Conservation (phyloP, 2,888 invertebrate species). For the Drosophila melanosoma region DNA sequence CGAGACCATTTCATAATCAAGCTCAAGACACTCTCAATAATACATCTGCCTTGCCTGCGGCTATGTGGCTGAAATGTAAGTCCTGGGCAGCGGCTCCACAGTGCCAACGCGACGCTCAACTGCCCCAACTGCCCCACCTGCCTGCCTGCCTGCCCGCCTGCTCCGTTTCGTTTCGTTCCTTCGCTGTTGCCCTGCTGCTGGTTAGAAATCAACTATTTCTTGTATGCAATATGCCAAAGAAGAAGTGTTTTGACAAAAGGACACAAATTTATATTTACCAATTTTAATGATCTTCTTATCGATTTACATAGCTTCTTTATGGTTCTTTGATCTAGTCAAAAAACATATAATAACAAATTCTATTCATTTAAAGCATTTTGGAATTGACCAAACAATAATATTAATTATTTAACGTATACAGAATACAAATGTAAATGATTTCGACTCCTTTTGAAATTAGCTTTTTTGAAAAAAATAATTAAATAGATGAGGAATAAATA, state of each 20-base stretch:
- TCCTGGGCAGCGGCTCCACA: slow-evolving; percentile 74
- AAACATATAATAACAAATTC: neutral
- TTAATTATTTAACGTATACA: neutral
- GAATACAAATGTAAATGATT: neutral
- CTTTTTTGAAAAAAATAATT: neutral
- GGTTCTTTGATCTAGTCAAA: neutral
- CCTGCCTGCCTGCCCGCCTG: slow-evolving; percentile 28
- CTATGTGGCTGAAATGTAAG: slow-evolving; percentile 84
- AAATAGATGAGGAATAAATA: too few species aligned
- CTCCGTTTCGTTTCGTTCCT: slow-evolving; percentile 36
- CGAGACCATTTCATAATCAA: slow-evolving; percentile 79
- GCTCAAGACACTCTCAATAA: slow-evolving; percentile 80
- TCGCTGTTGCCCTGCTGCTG: slow-evolving; percentile 26
- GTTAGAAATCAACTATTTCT: slow-evolving; percentile 10
- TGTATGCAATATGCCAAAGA: neutral
- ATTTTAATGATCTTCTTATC: neutral
- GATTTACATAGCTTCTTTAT: neutral
- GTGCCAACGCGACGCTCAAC: slow-evolving; percentile 37
- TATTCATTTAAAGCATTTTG: neutral
- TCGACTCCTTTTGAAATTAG: neutral
- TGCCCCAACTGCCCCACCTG: slow-evolving; percentile 18
- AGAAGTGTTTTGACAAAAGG: neutral
- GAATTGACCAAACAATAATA: neutral
- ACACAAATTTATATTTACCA: neutral
- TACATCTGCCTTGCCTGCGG: slow-evolving; percentile 78